phyloP scores from a whole-genome alignment of 2,888 invertebrate species.

The Folsomia candida region DNA sequence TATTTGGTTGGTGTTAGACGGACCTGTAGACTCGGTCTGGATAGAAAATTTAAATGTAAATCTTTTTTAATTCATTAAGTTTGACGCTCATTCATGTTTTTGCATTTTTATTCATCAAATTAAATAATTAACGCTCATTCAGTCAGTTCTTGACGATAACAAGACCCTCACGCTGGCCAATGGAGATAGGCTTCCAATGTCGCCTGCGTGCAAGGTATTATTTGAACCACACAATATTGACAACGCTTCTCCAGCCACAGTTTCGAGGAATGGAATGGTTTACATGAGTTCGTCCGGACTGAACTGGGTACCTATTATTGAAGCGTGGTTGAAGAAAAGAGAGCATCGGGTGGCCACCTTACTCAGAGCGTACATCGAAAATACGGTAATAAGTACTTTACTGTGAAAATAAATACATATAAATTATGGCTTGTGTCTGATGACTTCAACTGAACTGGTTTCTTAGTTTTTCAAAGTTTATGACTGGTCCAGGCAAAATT shows the following conservation, averaged over 20 bases:
- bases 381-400: no score
- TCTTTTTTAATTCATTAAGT: no score
- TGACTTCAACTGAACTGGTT: no score
- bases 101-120: no score
- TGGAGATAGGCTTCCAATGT: conserved; percentile 91
- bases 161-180: conserved; percentile 89
- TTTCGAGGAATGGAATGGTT: conserved; percentile 67
- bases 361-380: conserved; percentile 71
- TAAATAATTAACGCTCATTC: no score
- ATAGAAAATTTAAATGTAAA: conserved; percentile 97
- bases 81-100: no score
- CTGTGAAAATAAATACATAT: no score
- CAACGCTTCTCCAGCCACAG: conserved; percentile 95
- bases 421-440: no score
- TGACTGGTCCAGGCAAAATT: conserved; percentile 80
- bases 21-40: conserved; percentile 97
- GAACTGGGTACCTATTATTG: conserved; percentile 86
- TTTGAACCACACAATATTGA: conserved; percentile 97
- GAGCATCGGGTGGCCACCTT: conserved; percentile 61
- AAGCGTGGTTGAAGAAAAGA: conserved; percentile 74
- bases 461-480: conserved; percentile 71
- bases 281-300: conserved; percentile 96
- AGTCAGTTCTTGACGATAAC: conserved; percentile 93
- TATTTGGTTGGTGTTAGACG: conserved; percentile 92
- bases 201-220: conserved; percentile 89